Percentiles rank a stretch among this genome's conserved stretches.
These are phyloP conservation scores for Pseudorasbora parva DNA, from an alignment of 2,113 vertebrate species.

Conservation along the genomic window DNA sequence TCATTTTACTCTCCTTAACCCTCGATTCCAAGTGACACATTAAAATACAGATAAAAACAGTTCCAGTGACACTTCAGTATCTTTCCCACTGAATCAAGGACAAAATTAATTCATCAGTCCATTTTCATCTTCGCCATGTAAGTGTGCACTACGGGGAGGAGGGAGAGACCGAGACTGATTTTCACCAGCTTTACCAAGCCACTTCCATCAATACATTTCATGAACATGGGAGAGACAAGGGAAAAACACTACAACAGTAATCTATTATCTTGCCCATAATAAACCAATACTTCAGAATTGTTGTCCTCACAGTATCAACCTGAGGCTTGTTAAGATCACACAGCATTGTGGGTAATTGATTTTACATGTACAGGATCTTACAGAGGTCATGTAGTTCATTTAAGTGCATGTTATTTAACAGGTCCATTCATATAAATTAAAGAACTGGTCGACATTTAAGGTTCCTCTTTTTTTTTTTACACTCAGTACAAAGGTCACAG, in stretches of 20 bases:
- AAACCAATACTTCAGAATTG: background rate
- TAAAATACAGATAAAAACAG: conserved; percentile 11
- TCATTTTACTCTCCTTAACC: background rate
- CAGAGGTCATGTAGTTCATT: conserved; percentile 3
- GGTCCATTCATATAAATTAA: conserved; percentile 24
- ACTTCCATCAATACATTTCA: background rate
- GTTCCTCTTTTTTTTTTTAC: conserved; percentile 15
- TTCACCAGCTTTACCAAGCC: background rate
- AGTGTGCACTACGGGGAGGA: background rate
- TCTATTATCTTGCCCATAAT: background rate
- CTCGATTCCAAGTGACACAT: background rate
- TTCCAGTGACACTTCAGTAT: background rate
- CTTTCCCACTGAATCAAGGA: background rate
- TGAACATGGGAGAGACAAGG: conserved; percentile 4
- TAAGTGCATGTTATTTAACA: conserved; percentile 38
- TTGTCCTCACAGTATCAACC: background rate
- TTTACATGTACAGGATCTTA: background rate
- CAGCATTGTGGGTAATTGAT: conserved; percentile 8
- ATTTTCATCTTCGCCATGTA: background rate
- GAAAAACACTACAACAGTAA: conserved; percentile 13
- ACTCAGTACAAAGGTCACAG: conserved; percentile 42
- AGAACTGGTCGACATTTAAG: background rate
- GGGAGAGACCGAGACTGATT: background rate
- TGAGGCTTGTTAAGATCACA: background rate
- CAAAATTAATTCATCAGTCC: background rate